phyloP scores from a whole-genome alignment of 2,888 invertebrate genomes.

The Ormyrus rosae region DNA sequence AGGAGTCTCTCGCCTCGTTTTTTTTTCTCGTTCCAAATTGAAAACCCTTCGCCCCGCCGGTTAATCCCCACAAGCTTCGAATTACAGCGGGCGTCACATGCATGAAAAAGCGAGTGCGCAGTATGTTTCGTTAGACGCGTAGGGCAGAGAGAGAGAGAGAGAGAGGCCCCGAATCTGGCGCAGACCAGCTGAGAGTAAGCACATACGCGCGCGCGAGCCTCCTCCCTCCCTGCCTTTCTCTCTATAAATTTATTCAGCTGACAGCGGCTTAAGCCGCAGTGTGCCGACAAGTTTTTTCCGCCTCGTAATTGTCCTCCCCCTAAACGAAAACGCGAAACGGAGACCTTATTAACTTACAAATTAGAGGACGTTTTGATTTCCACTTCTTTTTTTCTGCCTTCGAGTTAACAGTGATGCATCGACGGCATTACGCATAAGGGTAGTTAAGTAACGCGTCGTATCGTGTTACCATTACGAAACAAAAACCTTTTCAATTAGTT shows the following conservation, averaged over 20 bases:
- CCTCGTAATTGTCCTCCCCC: conserved; percentile 19
- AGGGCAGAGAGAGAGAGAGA: too few species aligned
- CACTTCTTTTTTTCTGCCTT: conserved; percentile 47
- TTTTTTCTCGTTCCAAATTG: conserved; percentile 28
- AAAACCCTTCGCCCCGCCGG: conserved; percentile 3
- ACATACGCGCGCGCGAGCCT: neutral
- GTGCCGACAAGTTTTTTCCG: conserved; percentile 20
- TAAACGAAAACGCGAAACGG: neutral
- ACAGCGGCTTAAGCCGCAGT: conserved; percentile 9
- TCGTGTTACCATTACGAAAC: neutral
- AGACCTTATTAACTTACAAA: conserved; percentile 35
- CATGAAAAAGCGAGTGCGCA: conserved; percentile 24
- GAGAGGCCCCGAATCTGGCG: neutral
- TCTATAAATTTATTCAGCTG: conserved; percentile 46
- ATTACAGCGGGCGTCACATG: conserved; percentile 30
- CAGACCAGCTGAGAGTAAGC: conserved; percentile 6
- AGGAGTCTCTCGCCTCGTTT: neutral
- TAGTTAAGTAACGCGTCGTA: neutral
- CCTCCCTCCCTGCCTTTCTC: conserved; percentile 7
- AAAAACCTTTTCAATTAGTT: neutral
- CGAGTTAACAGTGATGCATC: conserved; percentile 10
- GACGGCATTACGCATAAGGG: neutral
- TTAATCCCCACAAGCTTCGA: conserved; percentile 41
- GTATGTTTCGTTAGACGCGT: conserved; percentile 23
- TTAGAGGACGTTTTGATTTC: conserved; percentile 31